Evolutionary conservation across 2,797 vertebrate genomes (phyloP).

Genomic region (Microctenopoma steveboyesi): DNA sequence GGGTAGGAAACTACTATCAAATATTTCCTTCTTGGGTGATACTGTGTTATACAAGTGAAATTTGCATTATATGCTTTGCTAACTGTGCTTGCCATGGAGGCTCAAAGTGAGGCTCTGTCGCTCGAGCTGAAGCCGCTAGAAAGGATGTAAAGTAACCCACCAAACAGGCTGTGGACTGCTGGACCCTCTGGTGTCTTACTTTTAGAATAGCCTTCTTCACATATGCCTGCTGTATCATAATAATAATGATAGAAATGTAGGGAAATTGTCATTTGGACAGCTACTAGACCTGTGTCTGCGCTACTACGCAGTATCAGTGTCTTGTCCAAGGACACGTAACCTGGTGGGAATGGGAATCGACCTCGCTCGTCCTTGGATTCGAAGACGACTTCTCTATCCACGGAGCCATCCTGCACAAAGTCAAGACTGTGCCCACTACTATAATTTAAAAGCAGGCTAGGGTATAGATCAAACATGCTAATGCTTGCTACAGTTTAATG

Average conservation of each 20-base stretch:
- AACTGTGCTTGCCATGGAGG: background rate
- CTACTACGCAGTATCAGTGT: too few relatives aligned
- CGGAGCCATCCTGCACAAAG: background rate
- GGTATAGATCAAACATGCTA: too few relatives aligned
- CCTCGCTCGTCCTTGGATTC: too few relatives aligned
- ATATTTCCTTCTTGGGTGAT: conserved; percentile 27
- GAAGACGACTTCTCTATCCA: too few relatives aligned
- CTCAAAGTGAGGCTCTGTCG: too few relatives aligned
- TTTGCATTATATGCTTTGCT: conserved; percentile 6
- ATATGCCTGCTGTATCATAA: too few relatives aligned
- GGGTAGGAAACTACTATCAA: conserved; percentile 30
- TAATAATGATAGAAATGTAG: too few relatives aligned
- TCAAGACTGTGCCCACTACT: conserved; percentile 1
- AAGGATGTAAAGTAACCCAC: background rate
- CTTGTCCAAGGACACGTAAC: too few relatives aligned
- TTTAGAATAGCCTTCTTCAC: background rate
- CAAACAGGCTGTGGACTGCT: background rate
- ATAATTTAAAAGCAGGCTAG: background rate
- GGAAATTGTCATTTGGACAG: too few relatives aligned
- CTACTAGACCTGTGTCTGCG: too few relatives aligned
- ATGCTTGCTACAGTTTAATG: background rate
- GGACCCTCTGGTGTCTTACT: background rate
- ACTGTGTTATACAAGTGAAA: conserved; percentile 12
- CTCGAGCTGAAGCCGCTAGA: too few relatives aligned
- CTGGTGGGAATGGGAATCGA: too few relatives aligned